Percentiles rank a stretch among this genome's conserved stretches.
These are phyloP conservation scores for Potamilus streckersoni DNA, from an alignment of 1,140 invertebrate species.

Conservation along the genomic window DNA sequence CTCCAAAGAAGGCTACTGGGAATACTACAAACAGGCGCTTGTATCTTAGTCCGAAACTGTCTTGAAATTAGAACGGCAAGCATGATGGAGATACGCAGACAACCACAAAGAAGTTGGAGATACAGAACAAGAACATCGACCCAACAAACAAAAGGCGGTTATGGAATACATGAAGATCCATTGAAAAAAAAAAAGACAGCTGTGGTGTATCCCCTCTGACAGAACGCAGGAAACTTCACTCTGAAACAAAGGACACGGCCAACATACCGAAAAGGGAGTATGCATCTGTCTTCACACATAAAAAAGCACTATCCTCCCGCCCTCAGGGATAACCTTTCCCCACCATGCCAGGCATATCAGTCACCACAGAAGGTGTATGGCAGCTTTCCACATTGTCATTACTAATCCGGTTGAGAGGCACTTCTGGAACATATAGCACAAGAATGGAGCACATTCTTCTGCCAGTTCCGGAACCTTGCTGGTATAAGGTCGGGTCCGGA, in stretches of 20 bases:
- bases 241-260: slow-evolving; percentile 12
- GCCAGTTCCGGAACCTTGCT: too few species aligned
- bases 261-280: not conserved
- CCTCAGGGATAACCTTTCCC: slow-evolving; percentile 6
- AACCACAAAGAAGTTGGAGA: slow-evolving; percentile 7
- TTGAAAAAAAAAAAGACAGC: slow-evolving; percentile 4
- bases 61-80: not conserved
- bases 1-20: not conserved
- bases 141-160: slow-evolving; percentile 10
- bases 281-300: slow-evolving; percentile 11
- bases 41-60: not conserved
- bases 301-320: not conserved
- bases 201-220: slow-evolving; percentile 14
- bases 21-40: not conserved
- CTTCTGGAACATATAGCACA: too few species aligned
- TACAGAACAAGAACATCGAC: not conserved
- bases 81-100: not conserved
- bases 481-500: too few species aligned
- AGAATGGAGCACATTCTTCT: too few species aligned
- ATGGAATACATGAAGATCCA: slow-evolving; percentile 21
- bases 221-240: not conserved
- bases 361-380: slow-evolving; percentile 8
- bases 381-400: slow-evolving; percentile 17
- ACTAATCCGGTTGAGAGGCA: not conserved
- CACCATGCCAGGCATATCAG: slow-evolving; percentile 6